These are phyloP conservation scores for Fragariocoptes setiger DNA, from an alignment of 1,140 invertebrate genomes.

Conservation along the genomic window DNA sequence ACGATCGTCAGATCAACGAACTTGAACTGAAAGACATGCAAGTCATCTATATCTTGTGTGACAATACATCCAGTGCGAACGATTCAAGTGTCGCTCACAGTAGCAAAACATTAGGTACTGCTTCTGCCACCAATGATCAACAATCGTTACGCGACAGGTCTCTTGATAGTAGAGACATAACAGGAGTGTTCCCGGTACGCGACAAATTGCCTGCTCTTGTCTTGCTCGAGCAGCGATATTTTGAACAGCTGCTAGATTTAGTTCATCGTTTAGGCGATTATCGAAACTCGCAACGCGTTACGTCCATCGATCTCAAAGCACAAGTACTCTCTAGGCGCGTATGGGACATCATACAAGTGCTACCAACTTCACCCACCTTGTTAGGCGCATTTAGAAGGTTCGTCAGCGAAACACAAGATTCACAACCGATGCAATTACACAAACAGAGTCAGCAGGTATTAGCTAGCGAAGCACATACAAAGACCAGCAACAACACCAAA, in stretches of 20 bases:
- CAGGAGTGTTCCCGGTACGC: constrained; percentile 28
- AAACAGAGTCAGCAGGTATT: too few species aligned
- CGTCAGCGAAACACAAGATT: constrained; percentile 7
- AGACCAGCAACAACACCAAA: too few species aligned
- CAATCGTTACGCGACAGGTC: background rate
- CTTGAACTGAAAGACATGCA: constrained; percentile 56
- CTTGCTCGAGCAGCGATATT: constrained; percentile 46
- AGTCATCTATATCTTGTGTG: constrained; percentile 47
- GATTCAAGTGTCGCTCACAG: background rate
- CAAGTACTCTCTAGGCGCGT: constrained; percentile 55
- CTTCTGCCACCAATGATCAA: background rate
- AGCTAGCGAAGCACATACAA: too few species aligned
- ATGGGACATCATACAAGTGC: constrained; percentile 65
- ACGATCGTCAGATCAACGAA: constrained; percentile 55
- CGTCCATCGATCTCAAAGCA: constrained; percentile 32
- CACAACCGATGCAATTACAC: too few species aligned
- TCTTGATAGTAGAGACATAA: background rate
- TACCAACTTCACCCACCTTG: constrained; percentile 55
- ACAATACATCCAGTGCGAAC: constrained; percentile 18
- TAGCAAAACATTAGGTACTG: too few species aligned
- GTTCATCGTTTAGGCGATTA: constrained; percentile 45
- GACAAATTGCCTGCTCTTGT: constrained; percentile 50
- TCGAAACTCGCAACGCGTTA: constrained; percentile 16
- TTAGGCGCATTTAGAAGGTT: constrained; percentile 32
- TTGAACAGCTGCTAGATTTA: constrained; percentile 54